Evolutionary conservation across 2,888 invertebrate species (phyloP), one percentile per base, ranked within the genome.

Genomic region (Corythucha ciliata): DNA sequence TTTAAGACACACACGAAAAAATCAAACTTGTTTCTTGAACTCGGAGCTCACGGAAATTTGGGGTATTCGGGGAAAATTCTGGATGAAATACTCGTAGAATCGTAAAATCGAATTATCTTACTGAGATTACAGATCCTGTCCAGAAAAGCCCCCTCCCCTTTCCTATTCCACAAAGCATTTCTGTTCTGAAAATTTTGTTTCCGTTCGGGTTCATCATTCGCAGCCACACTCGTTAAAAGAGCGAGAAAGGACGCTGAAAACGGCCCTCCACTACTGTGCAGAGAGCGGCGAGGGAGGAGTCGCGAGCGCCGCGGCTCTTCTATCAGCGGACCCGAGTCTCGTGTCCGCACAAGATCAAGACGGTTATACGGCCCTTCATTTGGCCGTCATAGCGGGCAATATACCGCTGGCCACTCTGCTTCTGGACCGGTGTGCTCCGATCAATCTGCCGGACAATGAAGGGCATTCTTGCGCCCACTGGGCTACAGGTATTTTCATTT

Each of bases 401-500:
- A 80, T 83, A 63, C 82, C 85, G 16, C 75, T 90, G 60, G 84
- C 92, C 56, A 85, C 86, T 62, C 83, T 88, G 54, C 75, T 97
- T 51, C 72, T 94, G 47, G 83, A 88, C 34, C 83, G 85, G 61
- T 87, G 88, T 33, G 93, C 93, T 7, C 85, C 93, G 65, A 81
- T 94, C 58, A 83, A 86, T 68, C 84, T 88, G 39, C 77, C 86
- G 59, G 97, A 98, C 69, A 81, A 86, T 63, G 96, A 97, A 67
- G 84, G 87, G 54, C 97, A 97, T 68, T 90, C 93, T 2, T 86
- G 90, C 39, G 84, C 96, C 8, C 97, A 98, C 69, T 98, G 97
- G 97, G 94, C 97, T 16, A 92, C 94, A 59, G 96, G 94, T 93
- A 68, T 34, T 34, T 34, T 34, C 34, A 6, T 6, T 34, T 6